phyloP scores from a whole-genome alignment of 2,113 vertebrate genomes.

The Rallus limicola region DNA sequence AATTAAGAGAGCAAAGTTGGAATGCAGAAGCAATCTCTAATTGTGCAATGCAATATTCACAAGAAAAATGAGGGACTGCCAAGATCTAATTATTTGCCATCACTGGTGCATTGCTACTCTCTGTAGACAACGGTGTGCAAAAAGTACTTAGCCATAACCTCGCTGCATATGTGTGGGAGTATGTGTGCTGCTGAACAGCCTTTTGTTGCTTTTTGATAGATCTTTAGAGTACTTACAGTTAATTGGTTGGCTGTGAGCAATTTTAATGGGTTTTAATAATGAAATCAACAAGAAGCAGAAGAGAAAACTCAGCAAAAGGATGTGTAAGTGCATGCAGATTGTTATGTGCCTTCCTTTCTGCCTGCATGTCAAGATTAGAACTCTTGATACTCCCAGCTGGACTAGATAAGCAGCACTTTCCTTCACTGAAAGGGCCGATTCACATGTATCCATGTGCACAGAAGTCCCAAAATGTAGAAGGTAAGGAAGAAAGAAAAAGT shows the following conservation, averaged over 20 bases:
- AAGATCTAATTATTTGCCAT: constrained; percentile 72
- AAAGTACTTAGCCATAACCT: constrained; percentile 28
- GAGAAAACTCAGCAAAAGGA: constrained; percentile 35
- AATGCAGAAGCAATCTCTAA: constrained; percentile 37
- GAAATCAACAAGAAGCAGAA: constrained; percentile 18
- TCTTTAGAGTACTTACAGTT: constrained; percentile 16
- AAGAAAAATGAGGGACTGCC: constrained; percentile 59
- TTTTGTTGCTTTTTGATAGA: constrained; percentile 42
- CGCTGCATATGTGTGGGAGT: constrained; percentile 6
- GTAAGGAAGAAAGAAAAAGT: not conserved
- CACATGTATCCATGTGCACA: not conserved
- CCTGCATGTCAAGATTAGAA: not conserved
- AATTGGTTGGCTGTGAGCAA: constrained; percentile 29
- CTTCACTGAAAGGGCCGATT: not conserved
- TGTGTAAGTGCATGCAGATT: not conserved
- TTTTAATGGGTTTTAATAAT: constrained; percentile 48
- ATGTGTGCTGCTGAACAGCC: not conserved
- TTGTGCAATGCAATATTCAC: constrained; percentile 67
- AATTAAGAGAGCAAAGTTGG: constrained; percentile 67
- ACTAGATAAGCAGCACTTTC: not conserved
- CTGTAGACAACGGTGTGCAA: constrained; percentile 12
- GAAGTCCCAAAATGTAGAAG: not conserved
- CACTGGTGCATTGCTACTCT: constrained; percentile 64
- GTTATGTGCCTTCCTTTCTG: not conserved
- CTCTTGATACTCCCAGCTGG: not conserved